Conservation (phyloP, 2,888 invertebrate genomes). For the Pachycephus smyrnensis region DNA sequence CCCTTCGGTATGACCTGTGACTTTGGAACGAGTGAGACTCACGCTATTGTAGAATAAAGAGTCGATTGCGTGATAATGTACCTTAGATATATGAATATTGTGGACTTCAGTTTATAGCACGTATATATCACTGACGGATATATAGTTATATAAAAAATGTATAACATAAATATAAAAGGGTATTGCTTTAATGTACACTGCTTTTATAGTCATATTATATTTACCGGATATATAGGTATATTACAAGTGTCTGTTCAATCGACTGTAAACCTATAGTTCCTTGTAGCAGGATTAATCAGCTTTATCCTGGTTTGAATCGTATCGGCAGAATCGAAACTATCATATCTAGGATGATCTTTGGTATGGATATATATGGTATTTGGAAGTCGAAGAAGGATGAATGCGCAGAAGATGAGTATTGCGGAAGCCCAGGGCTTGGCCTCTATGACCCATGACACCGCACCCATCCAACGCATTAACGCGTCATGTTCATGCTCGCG, state of each 20-base stretch:
- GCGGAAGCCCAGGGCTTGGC: conserved; percentile 63
- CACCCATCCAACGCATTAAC: conserved; percentile 51
- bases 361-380: background rate
- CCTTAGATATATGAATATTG: background rate
- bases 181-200: background rate
- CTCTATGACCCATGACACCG: conserved; percentile 62
- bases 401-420: conserved; percentile 46
- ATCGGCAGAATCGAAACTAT: background rate
- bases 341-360: background rate
- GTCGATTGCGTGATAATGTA: background rate
- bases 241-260: background rate
- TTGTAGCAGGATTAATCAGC: background rate
- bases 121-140: background rate
- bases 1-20: background rate
- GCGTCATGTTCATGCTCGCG: conserved; percentile 12
- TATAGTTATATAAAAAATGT: background rate
- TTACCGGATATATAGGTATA: background rate
- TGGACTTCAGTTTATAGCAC: background rate
- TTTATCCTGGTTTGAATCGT: background rate
- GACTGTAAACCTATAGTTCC: background rate
- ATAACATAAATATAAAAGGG: background rate
- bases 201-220: background rate
- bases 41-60: background rate
- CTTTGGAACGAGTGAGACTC: background rate
- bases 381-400: conserved; percentile 27